Base-by-base conservation (phyloP, 2,797 vertebrate species). In the Halcyon chelicuti region DNA sequence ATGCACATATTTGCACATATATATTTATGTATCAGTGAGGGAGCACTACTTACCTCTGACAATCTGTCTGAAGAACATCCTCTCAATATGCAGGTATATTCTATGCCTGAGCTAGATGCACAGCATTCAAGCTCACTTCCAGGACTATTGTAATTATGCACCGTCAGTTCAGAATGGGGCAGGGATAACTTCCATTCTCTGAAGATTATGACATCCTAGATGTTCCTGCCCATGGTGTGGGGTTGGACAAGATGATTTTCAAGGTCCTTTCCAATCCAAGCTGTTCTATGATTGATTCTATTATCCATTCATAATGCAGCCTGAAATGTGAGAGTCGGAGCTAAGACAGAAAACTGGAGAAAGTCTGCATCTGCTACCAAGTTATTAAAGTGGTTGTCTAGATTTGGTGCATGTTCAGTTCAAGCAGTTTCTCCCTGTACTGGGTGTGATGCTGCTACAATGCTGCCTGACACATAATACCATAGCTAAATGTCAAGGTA, bases 301-400 rank as follows among this genome's bases (percentile, higher is more conserved):
- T 79, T 60, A 55, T 37, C 3, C 3, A 39, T 22, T 9, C 10
- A 10, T 63, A 88, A 46, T 51, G 9, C 22, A 88, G 17, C 13
- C 44, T 51, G 26, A 76, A 86, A 72, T 46, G 17, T 42, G 23
- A 46, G 52, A 78, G 40, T 40, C 40, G 17, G 40, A 16, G 11
- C 7, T 74, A 81, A 92, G 40, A 25, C 3, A 58, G 19, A 87
- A 66, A 80, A 73, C 70, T 6, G 4, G 15, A 63, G 44, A 49
- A 75, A 74, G 21, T 58, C 73, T 87, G 13, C 6, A 31, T 58
- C 14, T 57, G 25, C 10, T 70, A 14, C 15, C 12, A 70, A 44
- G 40, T 11, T 44, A 18, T 44, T 46, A 75, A 78, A 71, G 35
- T 6, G 60, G 15, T 63, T 58, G 47, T 10, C 10, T 0, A 0